These are phyloP conservation scores for Periophthalmus modestus DNA, from an alignment of 2,113 vertebrate genomes.

Conservation along the genomic window DNA sequence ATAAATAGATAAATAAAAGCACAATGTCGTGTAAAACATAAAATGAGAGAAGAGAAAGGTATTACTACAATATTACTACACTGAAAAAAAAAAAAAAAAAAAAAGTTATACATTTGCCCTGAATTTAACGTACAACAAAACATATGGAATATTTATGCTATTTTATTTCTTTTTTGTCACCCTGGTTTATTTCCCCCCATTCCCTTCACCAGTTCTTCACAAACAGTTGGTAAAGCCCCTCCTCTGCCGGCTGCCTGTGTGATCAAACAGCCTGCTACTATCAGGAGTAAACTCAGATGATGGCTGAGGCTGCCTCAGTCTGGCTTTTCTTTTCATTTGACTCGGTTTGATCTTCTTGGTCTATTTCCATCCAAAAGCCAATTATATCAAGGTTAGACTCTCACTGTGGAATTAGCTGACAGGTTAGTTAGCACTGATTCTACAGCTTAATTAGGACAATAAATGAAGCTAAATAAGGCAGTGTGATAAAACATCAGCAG, in stretches of 20 bases:
- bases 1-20: too few species aligned
- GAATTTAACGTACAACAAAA: too few species aligned
- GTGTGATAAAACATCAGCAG: background rate
- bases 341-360: conserved; percentile 10
- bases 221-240: conserved; percentile 4
- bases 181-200: background rate
- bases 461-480: conserved; percentile 6
- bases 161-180: background rate
- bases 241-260: background rate
- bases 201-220: background rate
- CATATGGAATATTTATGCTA: background rate
- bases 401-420: conserved; percentile 17
- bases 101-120: too few species aligned
- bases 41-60: too few species aligned
- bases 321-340: background rate
- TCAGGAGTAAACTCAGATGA: background rate
- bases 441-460: conserved; percentile 5
- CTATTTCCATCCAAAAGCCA: conserved; percentile 20
- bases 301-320: too few species aligned
- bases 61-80: too few species aligned
- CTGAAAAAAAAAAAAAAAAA: too few species aligned
- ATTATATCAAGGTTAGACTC: conserved; percentile 42
- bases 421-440: conserved; percentile 16
- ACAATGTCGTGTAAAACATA: too few species aligned
- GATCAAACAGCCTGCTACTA: conserved; percentile 1